Evolutionary conservation across 1,140 invertebrate species (phyloP).

Genomic region (Scaptomyza hsui): DNA sequence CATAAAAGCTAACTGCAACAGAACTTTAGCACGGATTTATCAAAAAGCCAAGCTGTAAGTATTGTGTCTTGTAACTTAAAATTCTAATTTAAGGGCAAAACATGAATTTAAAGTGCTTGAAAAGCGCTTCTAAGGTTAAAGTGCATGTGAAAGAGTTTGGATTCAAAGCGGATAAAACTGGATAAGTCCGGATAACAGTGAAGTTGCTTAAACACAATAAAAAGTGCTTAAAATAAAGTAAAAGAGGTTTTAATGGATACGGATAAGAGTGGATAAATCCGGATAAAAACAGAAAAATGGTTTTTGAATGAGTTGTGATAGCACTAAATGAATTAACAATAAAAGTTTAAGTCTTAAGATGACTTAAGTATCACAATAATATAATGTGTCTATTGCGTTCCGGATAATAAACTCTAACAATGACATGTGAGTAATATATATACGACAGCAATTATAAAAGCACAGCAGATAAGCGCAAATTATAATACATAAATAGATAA

Average conservation of each 20-base stretch:
- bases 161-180: background rate
- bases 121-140: no score
- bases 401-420: background rate
- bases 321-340: no score
- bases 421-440: background rate
- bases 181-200: background rate
- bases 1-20: constrained; percentile 35
- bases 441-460: background rate
- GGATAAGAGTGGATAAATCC: background rate
- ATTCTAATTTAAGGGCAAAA: no score
- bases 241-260: background rate
- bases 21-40: background rate
- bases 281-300: background rate
- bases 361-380: no score
- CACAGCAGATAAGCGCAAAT: background rate
- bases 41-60: background rate
- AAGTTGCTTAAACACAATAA: background rate
- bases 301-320: background rate
- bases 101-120: no score
- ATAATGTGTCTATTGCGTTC: no score
- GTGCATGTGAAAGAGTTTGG: background rate
- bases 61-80: background rate
- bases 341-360: no score
- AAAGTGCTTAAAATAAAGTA: background rate
- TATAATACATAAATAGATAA: background rate